Base-by-base conservation (phyloP, 2,113 vertebrate genomes). In the Illadopsis cleaveri region DNA sequence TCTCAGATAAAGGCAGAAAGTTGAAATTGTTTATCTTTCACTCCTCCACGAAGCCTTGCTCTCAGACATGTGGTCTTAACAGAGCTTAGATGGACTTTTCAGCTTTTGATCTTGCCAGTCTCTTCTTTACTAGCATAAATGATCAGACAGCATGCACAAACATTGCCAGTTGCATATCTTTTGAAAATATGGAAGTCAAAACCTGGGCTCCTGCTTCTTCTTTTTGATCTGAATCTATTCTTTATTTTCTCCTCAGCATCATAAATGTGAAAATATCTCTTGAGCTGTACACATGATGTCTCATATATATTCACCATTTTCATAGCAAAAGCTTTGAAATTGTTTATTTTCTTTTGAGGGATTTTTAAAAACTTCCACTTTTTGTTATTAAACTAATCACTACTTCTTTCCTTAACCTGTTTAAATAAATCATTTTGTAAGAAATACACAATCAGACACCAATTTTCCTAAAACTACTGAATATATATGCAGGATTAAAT, bases 131-230 rank as follows among this genome's bases (percentile, higher is more conserved):
- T 33, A 57, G 93, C 85, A 93, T 86, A 94, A 94, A 82, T 66
- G 87, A 96, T 95, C 94, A 95, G 92, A 91, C 68, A 94, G 76
- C 92, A 97, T 92, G 68, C 93, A 92, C 93, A 89, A 94, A 95
- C 72, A 93, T 77, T 53, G 56, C 44, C 64, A 45, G 85, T 66
- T 90, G 87, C 91, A 86, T 82, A 91, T 50, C 68, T 90, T 86
- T 64, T 66, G 79, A 88, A 93, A 86, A 89, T 75, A 89, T 9
- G n/a, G 60, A 86, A 95, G 91, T 62, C 4, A 94, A 73, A 94
- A 90, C 28, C 82, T 70, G 28, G 14, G n/a, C 13, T 94, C n/a
- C 71, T 76, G 82, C 47, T 24, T 90, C 30, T 73, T 68, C 53
- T 56, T 92, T 95, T 95, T 95, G 93, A 93, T 92, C 84, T 90